Conservation (phyloP, 2,113 vertebrate genomes). For the Leptodactylus fuscus region DNA sequence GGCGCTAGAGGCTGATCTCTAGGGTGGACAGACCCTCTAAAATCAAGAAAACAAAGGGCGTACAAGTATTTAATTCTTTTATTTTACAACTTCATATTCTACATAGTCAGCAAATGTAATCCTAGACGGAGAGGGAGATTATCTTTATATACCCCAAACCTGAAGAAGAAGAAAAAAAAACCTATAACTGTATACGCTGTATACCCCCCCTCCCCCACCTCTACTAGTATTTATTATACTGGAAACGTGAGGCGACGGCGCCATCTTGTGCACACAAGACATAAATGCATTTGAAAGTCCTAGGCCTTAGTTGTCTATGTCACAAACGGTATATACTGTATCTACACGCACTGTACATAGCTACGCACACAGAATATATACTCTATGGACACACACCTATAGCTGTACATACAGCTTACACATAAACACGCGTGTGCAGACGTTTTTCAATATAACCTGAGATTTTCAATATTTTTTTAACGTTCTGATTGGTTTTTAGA, state of each 20-base stretch:
- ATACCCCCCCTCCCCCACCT: too few species aligned
- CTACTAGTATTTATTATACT: background rate
- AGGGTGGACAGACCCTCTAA: too few species aligned
- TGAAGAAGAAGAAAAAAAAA: too few species aligned
- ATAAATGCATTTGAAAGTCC: constrained; percentile 21
- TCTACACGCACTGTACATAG: constrained; percentile 54
- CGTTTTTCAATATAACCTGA: background rate
- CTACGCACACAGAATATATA: constrained; percentile 56
- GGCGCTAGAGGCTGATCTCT: too few species aligned
- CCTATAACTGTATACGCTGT: too few species aligned
- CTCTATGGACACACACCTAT: constrained; percentile 42
- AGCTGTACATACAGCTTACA: constrained; percentile 50
- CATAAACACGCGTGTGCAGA: constrained; percentile 40
- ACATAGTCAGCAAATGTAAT: constrained; percentile 16
- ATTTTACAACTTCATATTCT: constrained; percentile 8
- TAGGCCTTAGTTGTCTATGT: constrained; percentile 40
- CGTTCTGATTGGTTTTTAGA: background rate
- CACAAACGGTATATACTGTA: constrained; percentile 40
- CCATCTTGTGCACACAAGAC: constrained; percentile 40
- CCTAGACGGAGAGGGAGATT: background rate
- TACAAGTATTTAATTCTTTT: constrained; percentile 26
- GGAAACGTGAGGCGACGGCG: constrained; percentile 2
- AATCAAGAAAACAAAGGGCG: too few species aligned
- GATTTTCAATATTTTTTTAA: background rate
- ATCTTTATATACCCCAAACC: background rate